A percentile compares a stretch with the other conserved stretches of the same genome.
These are phyloP conservation scores for Oreochromis aureus DNA, from an alignment of 2,113 vertebrate species.

Conservation along the genomic window DNA sequence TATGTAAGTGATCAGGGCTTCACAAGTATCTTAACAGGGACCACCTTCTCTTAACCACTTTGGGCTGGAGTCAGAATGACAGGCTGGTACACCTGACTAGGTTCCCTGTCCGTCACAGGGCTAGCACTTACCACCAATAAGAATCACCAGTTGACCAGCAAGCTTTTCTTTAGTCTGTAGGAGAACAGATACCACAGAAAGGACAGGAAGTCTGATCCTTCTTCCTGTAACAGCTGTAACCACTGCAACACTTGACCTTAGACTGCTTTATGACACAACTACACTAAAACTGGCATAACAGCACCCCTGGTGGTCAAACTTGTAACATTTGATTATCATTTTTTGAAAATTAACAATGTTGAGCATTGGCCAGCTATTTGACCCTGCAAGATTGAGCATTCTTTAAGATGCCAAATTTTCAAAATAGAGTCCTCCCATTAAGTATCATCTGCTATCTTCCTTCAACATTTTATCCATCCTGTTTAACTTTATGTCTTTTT, in stretches of 20 bases:
- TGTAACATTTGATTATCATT: background rate
- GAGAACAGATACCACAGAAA: background rate
- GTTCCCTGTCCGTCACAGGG: background rate
- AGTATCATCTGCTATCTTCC: background rate
- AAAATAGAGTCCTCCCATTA: background rate
- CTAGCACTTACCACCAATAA: background rate
- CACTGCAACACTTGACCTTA: accelerated
- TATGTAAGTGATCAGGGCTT: background rate
- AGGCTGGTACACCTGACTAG: background rate
- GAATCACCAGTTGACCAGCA: background rate
- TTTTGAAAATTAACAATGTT: background rate
- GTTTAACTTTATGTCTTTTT: background rate
- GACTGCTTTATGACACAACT: background rate
- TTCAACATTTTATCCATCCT: background rate
- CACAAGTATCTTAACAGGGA: background rate
- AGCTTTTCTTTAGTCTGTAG: background rate
- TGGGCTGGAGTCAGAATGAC: background rate
- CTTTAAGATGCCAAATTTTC: background rate
- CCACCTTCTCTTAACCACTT: background rate
- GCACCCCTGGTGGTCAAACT: background rate
- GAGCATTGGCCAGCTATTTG: accelerated
- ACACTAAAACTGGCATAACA: background rate
- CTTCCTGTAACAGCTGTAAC: background rate
- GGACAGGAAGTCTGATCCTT: background rate
- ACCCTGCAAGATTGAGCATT: background rate